A percentile compares a stretch with the other conserved stretches of the same genome.
Evolutionary conservation across 2,888 invertebrate genomes (phyloP).

Genomic region (Trachelus tabidus): DNA sequence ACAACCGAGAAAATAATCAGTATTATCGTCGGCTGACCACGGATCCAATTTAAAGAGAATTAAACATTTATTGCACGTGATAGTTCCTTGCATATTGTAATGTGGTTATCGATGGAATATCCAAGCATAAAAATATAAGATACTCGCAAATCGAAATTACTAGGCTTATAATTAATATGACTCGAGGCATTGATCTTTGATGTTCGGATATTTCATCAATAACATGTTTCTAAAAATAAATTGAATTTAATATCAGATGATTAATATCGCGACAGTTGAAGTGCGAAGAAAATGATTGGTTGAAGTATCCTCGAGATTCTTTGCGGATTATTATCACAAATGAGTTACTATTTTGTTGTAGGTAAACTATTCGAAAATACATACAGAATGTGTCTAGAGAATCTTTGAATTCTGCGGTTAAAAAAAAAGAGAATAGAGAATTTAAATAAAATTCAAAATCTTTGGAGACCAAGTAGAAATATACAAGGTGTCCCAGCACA

Average conservation of each 20-base stretch:
- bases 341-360: background rate
- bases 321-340: background rate
- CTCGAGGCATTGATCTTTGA: background rate
- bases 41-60: constrained; percentile 45
- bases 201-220: background rate
- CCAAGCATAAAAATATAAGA: background rate
- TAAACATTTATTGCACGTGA: background rate
- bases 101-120: background rate
- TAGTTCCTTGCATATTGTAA: background rate
- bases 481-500: too few relatives aligned
- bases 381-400: background rate
- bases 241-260: background rate
- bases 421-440: background rate
- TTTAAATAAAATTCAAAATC: background rate
- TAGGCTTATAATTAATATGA: background rate
- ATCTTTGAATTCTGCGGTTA: background rate
- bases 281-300: background rate
- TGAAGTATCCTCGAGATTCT: background rate
- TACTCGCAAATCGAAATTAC: background rate
- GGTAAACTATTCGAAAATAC: background rate
- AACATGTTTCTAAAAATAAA: background rate
- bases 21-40: constrained; percentile 58
- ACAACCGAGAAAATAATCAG: constrained; percentile 53
- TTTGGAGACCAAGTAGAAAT: background rate
- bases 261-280: background rate